Evolutionary conservation across 2,888 invertebrate genomes (phyloP), one percentile per base, ranked within the genome.

Genomic region (Epirrhoe alternata): DNA sequence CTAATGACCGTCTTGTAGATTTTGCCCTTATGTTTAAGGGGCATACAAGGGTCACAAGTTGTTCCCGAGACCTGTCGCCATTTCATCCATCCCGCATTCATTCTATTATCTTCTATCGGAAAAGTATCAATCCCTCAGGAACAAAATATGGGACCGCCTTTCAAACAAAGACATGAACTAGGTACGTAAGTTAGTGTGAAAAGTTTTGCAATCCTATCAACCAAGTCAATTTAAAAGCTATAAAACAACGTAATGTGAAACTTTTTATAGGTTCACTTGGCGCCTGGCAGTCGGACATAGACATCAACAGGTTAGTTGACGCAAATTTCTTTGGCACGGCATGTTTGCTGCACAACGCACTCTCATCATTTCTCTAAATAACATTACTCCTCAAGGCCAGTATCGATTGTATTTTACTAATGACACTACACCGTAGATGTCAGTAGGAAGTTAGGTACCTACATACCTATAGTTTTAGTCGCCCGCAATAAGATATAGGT

Each of bases 281-380:
- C 77, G 86, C 85, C 71, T 83, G 82, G 72, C 82, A 85, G 66
- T 75, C 85, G 77, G 83, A 87, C 69, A 81, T 85, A 79, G 87
- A 88, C 73, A 82, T 86, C 81, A 89, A 89, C 88, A 90, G 90
- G 91, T 91, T 71, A 77, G 88, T 66, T 77, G 77, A 78, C 81
- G 80, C 67, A 77, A 64, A 74, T 64, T 50, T 70, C 49, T 78
- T 82, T 83, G 83, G 83, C 83, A 80, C 72, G 66, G 65, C 62
- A 64, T 62, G 5, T 14, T 58, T 68, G 66, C 64, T 68, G 62
- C 72, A 74, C 71, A 67, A 62, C 66, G 68, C 63, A 66, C 64
- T 69, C 68, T 76, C 71, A 77, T 76, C 73, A 77, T 73, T 68
- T 75, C 77, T 76, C 65, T 75, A 74, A 78, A 79, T 77, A 77